Evolutionary conservation across 1,140 invertebrate genomes (phyloP).

Genomic region (Calephelis nemesis): DNA sequence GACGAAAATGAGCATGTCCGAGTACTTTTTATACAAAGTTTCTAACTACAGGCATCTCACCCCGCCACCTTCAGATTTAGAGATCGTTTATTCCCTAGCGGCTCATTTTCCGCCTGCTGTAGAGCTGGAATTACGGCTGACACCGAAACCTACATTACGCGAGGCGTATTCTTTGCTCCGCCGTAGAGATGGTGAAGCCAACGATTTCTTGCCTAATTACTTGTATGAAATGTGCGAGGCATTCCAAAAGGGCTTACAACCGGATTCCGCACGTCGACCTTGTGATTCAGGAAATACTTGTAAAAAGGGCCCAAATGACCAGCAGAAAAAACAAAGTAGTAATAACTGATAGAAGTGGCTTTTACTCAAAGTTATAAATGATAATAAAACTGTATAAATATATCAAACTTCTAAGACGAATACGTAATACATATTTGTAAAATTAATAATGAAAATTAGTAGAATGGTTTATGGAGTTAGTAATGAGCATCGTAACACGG

Average conservation of each 20-base stretch:
- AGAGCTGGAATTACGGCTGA: conserved; percentile 66
- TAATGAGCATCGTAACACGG: no score
- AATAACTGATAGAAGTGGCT: no score
- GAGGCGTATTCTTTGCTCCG: conserved; percentile 67
- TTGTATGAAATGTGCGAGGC: conserved; percentile 74
- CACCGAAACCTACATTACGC: conserved; percentile 66
- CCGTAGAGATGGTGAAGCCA: conserved; percentile 62
- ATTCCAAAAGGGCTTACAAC: conserved; percentile 59
- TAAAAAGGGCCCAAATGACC: conserved; percentile 20
- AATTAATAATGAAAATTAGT: no score
- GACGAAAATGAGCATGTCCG: conserved; percentile 64
- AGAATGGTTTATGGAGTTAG: no score
- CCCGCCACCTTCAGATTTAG: conserved; percentile 69
- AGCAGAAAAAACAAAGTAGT: conserved; percentile 16
- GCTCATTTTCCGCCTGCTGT: conserved; percentile 70
- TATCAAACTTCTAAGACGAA: no score
- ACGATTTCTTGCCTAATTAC: conserved; percentile 70
- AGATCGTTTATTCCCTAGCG: conserved; percentile 70
- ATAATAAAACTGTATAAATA: no score
- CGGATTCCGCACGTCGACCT: conserved; percentile 50
- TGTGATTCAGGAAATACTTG: conserved; percentile 28
- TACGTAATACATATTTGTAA: no score
- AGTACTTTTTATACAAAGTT: conserved; percentile 71
- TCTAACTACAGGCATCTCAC: conserved; percentile 66
- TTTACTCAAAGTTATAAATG: no score